Base-by-base conservation (phyloP, 2,113 vertebrate genomes). In the Saccopteryx leptura region DNA sequence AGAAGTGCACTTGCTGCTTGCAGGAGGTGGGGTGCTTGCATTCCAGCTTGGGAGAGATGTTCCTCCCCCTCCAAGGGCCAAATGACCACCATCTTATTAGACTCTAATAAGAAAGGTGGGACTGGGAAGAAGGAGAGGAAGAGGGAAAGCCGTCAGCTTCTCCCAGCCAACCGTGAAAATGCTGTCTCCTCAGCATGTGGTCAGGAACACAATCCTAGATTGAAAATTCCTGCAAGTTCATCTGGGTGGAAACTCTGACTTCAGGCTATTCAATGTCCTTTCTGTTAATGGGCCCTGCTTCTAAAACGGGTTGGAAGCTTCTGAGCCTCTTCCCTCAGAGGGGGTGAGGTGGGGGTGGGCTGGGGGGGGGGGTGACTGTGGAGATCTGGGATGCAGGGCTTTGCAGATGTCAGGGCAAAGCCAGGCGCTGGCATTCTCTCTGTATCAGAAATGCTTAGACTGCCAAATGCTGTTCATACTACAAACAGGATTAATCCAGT, bases 311-410 rank as follows among this genome's bases (percentile, higher is more conserved):
- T 21, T 50, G 80, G n/a, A 63, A 52, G 71, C 31, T 52, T 66
- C 88, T 85, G 50, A 24, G 13, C 0, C 3, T 8, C 8, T 58
- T 50, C 26, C 31, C n/a, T 56, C 65, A 17, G n/a, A 24, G 5
- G 11, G 5, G 2, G 4, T 65, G n/a, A 63, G 60, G 23, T 54
- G 18, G 18, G 2, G 6, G 11, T n/a, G 65, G 15, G 15, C 2
- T 39, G 61, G 12, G 2, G 18, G 11, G 58, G 33, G 10, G 0
- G 1, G 7, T 1, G 5, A 8, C 1, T 11, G 2, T 1, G 24
- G 52, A 33, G 9, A 39, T 54, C 66, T 52, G 17, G 28, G 26
- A 48, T 26, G 4, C 13, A 4, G 13, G 79, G 28, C 15, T 66
- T 48, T n/a, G 76, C 9, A 52, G 7, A 24, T 56, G 56, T 15